Conservation (phyloP, 2,113 vertebrate genomes). For the Cygnus buccinator region DNA sequence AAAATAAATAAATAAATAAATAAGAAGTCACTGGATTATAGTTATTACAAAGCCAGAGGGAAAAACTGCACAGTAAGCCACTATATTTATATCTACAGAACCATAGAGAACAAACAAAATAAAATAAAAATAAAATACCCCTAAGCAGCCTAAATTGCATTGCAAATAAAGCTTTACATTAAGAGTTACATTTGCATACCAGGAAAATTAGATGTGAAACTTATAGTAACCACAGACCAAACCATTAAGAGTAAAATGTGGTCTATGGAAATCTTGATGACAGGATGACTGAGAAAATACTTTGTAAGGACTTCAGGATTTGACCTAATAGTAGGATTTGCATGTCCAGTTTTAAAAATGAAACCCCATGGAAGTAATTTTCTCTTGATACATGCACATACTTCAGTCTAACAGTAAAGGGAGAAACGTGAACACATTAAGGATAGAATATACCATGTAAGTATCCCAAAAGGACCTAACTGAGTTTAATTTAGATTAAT, state of each 20-base stretch:
- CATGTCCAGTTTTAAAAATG: conserved; percentile 23
- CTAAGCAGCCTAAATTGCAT: conserved; percentile 30
- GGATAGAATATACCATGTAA: conserved; percentile 27
- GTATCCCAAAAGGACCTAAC: conserved; percentile 36
- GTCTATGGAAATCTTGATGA: background rate
- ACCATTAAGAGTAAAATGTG: background rate
- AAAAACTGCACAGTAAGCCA: background rate
- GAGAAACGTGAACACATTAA: conserved; percentile 49
- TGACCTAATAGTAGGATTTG: conserved; percentile 38
- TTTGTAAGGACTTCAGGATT: background rate
- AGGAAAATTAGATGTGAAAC: conserved; percentile 32
- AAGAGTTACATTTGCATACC: conserved; percentile 43
- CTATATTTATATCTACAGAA: conserved; percentile 35
- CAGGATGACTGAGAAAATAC: background rate
- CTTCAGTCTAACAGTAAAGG: conserved; percentile 39
- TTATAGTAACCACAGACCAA: background rate
- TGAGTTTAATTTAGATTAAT: conserved; percentile 70
- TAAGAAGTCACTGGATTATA: background rate
- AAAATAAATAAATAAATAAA: background rate
- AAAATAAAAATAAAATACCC: conserved; percentile 54
- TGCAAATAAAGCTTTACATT: conserved; percentile 48
- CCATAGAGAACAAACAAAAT: conserved; percentile 18
- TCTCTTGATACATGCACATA: conserved; percentile 11
- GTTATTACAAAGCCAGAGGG: conserved; percentile 27
- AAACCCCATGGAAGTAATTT: conserved; percentile 33